phyloP scores from a whole-genome alignment of 1,140 invertebrate genomes.

The Stegodyphus dumicola region DNA sequence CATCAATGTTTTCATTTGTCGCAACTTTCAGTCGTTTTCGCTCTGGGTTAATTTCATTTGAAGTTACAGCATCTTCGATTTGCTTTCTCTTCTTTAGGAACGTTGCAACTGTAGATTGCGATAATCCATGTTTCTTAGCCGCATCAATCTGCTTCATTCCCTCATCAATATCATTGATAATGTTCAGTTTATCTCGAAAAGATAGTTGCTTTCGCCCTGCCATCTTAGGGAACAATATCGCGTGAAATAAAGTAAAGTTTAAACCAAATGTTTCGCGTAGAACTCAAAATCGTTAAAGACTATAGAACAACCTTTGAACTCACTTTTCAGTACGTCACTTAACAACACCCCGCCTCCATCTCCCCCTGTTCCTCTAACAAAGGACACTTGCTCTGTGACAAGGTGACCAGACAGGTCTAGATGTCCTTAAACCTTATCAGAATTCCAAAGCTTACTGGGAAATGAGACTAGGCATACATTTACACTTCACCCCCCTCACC shows the following conservation, averaged over 20 bases:
- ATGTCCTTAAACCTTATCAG: too few species aligned
- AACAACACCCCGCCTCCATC: neutral
- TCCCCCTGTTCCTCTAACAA: neutral
- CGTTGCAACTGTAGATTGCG: neutral
- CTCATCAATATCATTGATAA: neutral
- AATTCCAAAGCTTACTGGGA: too few species aligned
- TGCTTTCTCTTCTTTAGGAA: neutral
- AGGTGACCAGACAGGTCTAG: neutral
- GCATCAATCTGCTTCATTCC: neutral
- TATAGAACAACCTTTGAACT: neutral
- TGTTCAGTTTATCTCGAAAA: conserved; percentile 11
- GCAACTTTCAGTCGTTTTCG: conserved; percentile 3
- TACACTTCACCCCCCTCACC: too few species aligned
- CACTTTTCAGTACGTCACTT: conserved; percentile 1
- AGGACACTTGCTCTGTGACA: neutral
- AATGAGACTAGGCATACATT: too few species aligned
- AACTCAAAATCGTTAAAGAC: neutral
- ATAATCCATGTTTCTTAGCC: neutral
- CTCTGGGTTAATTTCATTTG: conserved; percentile 1
- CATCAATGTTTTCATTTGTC: conserved; percentile 7
- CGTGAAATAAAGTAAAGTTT: too few species aligned
- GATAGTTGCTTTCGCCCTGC: neutral
- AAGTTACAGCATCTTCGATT: neutral
- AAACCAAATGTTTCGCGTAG: too few species aligned
- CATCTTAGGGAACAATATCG: too few species aligned